Conservation (phyloP, 2,888 invertebrate genomes). For the Blastobasis lacticolella region DNA sequence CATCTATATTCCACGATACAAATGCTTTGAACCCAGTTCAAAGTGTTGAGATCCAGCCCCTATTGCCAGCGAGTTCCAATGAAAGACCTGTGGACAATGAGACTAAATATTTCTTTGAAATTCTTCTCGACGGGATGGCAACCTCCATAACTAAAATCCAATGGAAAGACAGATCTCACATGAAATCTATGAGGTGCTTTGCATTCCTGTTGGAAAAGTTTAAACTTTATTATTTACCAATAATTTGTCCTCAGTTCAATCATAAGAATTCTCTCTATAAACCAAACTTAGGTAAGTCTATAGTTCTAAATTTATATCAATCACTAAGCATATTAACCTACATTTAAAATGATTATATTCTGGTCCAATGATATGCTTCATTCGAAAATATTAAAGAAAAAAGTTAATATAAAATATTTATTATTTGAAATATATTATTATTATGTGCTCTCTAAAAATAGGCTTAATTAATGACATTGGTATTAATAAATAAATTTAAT, state of each 20-base stretch:
- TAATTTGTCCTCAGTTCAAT: conserved; percentile 92
- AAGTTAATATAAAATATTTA: no score
- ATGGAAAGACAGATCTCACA: conserved; percentile 88
- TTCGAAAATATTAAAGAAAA: no score
- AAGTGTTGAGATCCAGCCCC: conserved; percentile 84
- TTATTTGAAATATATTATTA: no score
- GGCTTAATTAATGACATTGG: no score
- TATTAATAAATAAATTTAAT: no score
- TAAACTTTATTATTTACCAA: conserved; percentile 90
- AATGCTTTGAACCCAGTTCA: conserved; percentile 83
- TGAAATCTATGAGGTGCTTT: conserved; percentile 88
- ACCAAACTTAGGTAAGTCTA: conserved; percentile 80
- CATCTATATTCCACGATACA: conserved; percentile 82
- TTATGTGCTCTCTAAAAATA: no score
- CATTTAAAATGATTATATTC: no score
- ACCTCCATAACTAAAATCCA: conserved; percentile 91
- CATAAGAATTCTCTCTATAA: conserved; percentile 86
- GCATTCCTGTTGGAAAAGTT: conserved; percentile 94
- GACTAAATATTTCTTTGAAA: conserved; percentile 90
- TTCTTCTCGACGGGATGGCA: conserved; percentile 92
- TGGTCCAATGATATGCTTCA: no score
- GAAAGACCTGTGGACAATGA: conserved; percentile 90
- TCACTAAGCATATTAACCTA: neutral
- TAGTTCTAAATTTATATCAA: neutral
- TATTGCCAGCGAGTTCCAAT: conserved; percentile 86